These are phyloP conservation scores for Creontiades dilutus DNA, from an alignment of 2,888 invertebrate genomes.

Conservation along the genomic window DNA sequence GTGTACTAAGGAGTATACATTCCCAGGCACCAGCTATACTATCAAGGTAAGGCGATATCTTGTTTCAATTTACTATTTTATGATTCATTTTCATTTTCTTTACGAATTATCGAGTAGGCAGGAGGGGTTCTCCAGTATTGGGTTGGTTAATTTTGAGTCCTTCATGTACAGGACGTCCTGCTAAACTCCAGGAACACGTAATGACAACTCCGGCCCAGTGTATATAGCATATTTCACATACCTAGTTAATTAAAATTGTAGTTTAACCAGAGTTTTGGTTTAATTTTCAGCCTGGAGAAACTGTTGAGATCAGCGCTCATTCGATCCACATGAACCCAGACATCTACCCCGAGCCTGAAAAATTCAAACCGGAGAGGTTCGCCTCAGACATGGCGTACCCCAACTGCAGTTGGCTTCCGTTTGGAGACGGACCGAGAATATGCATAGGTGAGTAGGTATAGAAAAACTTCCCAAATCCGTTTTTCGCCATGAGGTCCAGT, in stretches of 20 bases:
- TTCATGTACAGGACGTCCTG: no score
- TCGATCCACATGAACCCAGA: conserved; percentile 63
- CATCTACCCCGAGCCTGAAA: conserved; percentile 62
- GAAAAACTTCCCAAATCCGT: conserved; percentile 11
- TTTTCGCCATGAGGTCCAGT: neutral
- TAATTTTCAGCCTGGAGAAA: conserved; percentile 54
- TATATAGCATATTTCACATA: no score
- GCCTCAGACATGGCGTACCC: conserved; percentile 51
- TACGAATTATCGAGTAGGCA: no score
- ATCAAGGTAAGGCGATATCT: conserved; percentile 24
- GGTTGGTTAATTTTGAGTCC: no score
- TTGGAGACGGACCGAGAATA: conserved; percentile 68
- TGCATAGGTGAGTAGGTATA: conserved; percentile 68
- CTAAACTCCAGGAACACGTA: no score
- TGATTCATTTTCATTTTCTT: no score
- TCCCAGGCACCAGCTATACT: conserved; percentile 53
- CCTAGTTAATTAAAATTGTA: no score
- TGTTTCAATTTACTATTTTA: no score
- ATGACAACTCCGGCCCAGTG: no score
- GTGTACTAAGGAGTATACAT: conserved; percentile 64
- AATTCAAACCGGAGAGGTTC: conserved; percentile 60
- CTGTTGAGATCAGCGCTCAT: conserved; percentile 38
- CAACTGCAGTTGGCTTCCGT: conserved; percentile 55
- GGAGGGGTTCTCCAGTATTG: no score
- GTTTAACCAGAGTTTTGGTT: neutral